Base-by-base conservation (phyloP, 2,888 invertebrate species). In the Frankliniella fusca region DNA sequence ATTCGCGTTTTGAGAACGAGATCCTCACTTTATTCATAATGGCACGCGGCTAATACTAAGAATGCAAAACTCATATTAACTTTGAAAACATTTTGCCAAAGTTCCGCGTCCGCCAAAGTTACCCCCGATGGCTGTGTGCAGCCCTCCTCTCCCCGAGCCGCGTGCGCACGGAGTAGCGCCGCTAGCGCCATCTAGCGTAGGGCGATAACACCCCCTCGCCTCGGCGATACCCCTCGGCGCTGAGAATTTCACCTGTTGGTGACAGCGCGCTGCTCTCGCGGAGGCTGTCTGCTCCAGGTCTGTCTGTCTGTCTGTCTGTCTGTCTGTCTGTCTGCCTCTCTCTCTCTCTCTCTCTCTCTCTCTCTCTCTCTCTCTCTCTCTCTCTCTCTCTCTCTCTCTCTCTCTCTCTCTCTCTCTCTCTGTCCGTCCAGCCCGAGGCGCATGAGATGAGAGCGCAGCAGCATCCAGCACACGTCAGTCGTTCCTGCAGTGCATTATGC, bases 11-110 rank as follows among this genome's bases (percentile, higher is more conserved):
- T 5, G 5, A 38, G 38, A 38, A 38, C 38, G 38, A 38, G 38
- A 38, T 38, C 38, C 5, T 38, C 83, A 83, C 84, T 84, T 85
- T 85, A 86, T 85, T 85, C 83, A 61, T 15, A n/a, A 85, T 86
- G 85, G 86, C 70, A 23, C 70, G 12, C 27, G 70, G 70, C 70
- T 76, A 76, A 23, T 27, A 27, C 23, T 27, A 76, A 23, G 70
- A 27, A 76, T 76, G 70, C 70, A 11, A 76, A 76, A 76, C 70
- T 76, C 70, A 76, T 76, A 76, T 76, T 76, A 76, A 76, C 8
- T 76, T 76, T 76, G 70, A 1, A 8, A 76, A 76, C 70, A 76
- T 76, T 76, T 76, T 12, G 27, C 27, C 12, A 10, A 76, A 76
- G 70, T 76, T 70, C 12, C 23, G n/a, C n/a, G 61, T 18, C 61